These are phyloP conservation scores for Sarcoramphus papa DNA, from an alignment of 2,797 vertebrate genomes.

Conservation along the genomic window DNA sequence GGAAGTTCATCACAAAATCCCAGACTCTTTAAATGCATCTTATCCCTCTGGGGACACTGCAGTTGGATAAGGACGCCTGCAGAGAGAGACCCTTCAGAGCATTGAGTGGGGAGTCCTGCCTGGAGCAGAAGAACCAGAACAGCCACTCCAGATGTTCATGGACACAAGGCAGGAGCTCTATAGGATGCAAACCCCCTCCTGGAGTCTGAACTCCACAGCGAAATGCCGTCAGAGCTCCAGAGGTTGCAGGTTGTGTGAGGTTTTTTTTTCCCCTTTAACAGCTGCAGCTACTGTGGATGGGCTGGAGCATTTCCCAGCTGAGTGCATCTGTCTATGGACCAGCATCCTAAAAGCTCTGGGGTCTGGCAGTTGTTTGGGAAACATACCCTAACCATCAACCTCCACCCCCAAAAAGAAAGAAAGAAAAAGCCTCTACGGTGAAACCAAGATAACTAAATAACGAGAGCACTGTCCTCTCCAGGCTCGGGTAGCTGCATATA, in stretches of 20 bases:
- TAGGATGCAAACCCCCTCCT: neutral
- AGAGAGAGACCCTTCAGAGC: neutral
- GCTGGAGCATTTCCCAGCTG: conserved; percentile 79
- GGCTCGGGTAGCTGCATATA: conserved; percentile 88
- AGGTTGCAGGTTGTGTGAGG: neutral
- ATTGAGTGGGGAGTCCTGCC: neutral
- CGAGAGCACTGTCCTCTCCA: conserved; percentile 85
- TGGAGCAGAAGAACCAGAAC: neutral
- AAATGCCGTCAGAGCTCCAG: neutral
- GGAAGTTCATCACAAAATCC: neutral
- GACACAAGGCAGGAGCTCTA: neutral
- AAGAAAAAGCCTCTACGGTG: conserved; percentile 34
- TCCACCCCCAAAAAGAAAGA: neutral
- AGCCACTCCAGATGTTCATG: neutral
- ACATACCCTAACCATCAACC: conserved; percentile 60
- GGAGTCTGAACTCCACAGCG: neutral
- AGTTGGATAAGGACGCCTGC: neutral
- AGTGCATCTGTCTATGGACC: conserved; percentile 77
- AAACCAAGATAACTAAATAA: conserved; percentile 79
- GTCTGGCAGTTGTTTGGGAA: conserved; percentile 87
- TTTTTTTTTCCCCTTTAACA: neutral
- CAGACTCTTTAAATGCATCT: neutral
- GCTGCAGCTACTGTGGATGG: conserved; percentile 86
- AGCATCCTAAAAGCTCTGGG: conserved; percentile 89
- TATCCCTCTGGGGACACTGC: neutral